These are phyloP conservation scores for Musca domestica DNA, from an alignment of 1,140 invertebrate species.

Conservation along the genomic window DNA sequence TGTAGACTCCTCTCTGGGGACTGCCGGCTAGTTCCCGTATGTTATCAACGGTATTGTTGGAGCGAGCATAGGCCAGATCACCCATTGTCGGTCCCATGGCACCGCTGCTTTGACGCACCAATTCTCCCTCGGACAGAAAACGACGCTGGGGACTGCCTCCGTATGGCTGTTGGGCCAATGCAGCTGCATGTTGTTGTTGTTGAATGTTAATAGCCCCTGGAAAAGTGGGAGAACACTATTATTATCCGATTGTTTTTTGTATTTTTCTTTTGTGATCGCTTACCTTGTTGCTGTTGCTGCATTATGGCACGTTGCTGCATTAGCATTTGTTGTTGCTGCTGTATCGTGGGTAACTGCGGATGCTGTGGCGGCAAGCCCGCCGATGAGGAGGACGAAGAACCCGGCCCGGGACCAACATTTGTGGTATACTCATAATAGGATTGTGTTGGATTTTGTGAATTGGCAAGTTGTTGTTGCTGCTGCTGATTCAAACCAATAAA, in stretches of 20 bases:
- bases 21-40: conserved; percentile 78
- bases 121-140: conserved; percentile 81
- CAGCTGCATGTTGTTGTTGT: conserved; percentile 24
- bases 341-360: conserved; percentile 45
- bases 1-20: conserved; percentile 78
- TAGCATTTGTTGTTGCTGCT: conserved; percentile 34
- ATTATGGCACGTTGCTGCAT: conserved; percentile 36
- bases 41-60: conserved; percentile 66
- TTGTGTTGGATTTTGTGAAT: conserved; percentile 41
- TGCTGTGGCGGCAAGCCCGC: conserved; percentile 45
- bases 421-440: conserved; percentile 58
- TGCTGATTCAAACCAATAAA: conserved; percentile 69
- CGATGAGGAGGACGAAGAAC: conserved; percentile 26
- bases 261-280: background rate
- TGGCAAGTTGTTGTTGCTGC: conserved; percentile 53
- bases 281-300: conserved; percentile 4
- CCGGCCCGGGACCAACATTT: conserved; percentile 37
- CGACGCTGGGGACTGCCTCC: conserved; percentile 73
- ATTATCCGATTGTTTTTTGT: too few species aligned
- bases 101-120: conserved; percentile 64
- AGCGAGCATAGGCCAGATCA: conserved; percentile 58
- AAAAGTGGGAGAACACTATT: background rate
- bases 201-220: conserved; percentile 32
- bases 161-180: conserved; percentile 41
- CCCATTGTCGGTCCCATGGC: conserved; percentile 27